phyloP scores from a whole-genome alignment of 2,797 vertebrate species.

The Pantherophis alleghaniensis region DNA sequence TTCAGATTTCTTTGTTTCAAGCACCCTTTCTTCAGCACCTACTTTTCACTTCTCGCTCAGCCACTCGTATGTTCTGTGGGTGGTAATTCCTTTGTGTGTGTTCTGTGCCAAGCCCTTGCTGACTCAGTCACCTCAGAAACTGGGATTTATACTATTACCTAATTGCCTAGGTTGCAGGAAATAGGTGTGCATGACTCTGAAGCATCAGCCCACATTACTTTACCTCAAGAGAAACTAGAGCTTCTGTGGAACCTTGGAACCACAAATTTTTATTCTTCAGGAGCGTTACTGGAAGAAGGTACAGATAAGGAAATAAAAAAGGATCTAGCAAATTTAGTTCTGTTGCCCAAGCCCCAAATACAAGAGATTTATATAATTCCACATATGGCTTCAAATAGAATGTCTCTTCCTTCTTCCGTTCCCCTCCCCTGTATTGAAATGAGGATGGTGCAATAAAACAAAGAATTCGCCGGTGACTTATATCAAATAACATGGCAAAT shows the following conservation, averaged over 20 bases:
- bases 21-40: not conserved
- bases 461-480: conserved; percentile 65
- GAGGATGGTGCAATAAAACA: conserved; percentile 23
- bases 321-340: not conserved
- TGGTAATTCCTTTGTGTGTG: conserved; percentile 53
- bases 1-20: not conserved
- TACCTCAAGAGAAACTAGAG: conserved; percentile 44
- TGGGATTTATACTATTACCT: conserved; percentile 61
- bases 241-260: conserved; percentile 17
- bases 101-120: conserved; percentile 70
- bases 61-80: conserved; percentile 22
- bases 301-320: not conserved
- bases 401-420: not conserved
- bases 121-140: conserved; percentile 75
- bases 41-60: not conserved
- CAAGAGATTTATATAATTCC: not conserved
- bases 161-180: conserved; percentile 73
- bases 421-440: conserved; percentile 11
- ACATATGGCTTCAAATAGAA: not conserved
- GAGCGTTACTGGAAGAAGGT: fast-evolving
- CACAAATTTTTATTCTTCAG: not conserved
- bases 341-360: not conserved
- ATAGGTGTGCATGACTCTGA: conserved; percentile 48
- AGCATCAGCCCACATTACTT: conserved; percentile 59
- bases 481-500: not conserved